Percentiles rank a stretch among this genome's conserved stretches.
phyloP scores from a whole-genome alignment of 2,113 vertebrate species.

The Climacteris rufus region DNA sequence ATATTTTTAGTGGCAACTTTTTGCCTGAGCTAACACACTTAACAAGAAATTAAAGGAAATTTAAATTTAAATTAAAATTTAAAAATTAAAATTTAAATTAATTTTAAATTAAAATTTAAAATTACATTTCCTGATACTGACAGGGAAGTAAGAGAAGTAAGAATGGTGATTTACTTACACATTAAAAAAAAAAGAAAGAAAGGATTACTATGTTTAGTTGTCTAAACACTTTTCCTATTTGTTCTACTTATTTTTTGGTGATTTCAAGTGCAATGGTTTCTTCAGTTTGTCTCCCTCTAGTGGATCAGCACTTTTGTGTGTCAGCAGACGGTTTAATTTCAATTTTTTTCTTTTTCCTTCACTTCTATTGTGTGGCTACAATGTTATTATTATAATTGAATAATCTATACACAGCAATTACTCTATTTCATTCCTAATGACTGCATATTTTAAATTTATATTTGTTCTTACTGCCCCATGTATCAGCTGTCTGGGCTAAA shows the following conservation, averaged over 20 bases:
- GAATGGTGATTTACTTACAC: not conserved
- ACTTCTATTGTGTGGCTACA: not conserved
- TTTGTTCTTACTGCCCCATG: not conserved
- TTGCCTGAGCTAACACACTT: not conserved
- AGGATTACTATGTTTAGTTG: not conserved
- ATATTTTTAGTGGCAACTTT: not conserved
- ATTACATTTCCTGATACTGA: not conserved
- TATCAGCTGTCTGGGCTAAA: not conserved
- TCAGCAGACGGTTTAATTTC: not conserved
- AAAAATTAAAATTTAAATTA: no score
- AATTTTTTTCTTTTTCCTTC: not conserved
- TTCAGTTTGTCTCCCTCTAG: slow-evolving; percentile 9
- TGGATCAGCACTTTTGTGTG: not conserved
- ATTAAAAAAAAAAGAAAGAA: not conserved
- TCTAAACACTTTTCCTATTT: not conserved
- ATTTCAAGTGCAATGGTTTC: not conserved
- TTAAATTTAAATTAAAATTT: no score
- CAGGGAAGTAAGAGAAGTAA: not conserved
- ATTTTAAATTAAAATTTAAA: no score
- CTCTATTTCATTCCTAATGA: not conserved
- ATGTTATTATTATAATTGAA: not conserved
- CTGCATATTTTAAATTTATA: not conserved
- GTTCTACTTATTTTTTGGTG: not conserved
- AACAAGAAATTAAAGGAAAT: not conserved
- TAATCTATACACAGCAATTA: not conserved